Percentiles rank a stretch among this genome's conserved stretches.
phyloP scores from a whole-genome alignment of 1,140 invertebrate species.

The Akabosia matsudoensis region DNA sequence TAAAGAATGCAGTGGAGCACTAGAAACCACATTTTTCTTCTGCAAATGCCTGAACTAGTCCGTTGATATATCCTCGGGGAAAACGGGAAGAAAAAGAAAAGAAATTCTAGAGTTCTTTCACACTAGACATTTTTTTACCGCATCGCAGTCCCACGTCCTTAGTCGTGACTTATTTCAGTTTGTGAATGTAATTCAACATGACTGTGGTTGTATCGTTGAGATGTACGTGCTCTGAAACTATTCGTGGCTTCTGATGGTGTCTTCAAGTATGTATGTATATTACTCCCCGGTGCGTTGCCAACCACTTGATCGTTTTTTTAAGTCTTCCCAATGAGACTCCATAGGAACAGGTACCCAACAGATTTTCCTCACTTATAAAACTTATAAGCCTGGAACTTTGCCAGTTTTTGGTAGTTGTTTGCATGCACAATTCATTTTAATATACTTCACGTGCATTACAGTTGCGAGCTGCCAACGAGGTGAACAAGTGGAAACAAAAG shows the following conservation, averaged over 20 bases:
- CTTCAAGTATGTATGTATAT: constrained; percentile 20
- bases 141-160: no score
- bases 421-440: not conserved
- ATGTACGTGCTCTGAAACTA: not conserved
- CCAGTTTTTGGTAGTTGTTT: no score
- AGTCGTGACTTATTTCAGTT: not conserved
- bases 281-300: constrained; percentile 7
- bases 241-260: not conserved
- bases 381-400: no score
- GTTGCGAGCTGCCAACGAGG: not conserved
- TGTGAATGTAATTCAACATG: not conserved
- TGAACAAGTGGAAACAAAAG: constrained; percentile 1
- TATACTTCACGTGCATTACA: not conserved
- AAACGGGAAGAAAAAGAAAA: no score
- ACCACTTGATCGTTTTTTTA: constrained; percentile 1
- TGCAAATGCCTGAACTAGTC: no score
- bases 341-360: not conserved
- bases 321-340: constrained; percentile 3
- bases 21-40: not conserved
- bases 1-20: not conserved
- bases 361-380: no score
- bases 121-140: no score
- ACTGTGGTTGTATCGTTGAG: not conserved
- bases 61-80: no score
- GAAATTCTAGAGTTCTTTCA: no score